phyloP scores from a whole-genome alignment of 2,797 vertebrate species.

The Enoplosus armatus region DNA sequence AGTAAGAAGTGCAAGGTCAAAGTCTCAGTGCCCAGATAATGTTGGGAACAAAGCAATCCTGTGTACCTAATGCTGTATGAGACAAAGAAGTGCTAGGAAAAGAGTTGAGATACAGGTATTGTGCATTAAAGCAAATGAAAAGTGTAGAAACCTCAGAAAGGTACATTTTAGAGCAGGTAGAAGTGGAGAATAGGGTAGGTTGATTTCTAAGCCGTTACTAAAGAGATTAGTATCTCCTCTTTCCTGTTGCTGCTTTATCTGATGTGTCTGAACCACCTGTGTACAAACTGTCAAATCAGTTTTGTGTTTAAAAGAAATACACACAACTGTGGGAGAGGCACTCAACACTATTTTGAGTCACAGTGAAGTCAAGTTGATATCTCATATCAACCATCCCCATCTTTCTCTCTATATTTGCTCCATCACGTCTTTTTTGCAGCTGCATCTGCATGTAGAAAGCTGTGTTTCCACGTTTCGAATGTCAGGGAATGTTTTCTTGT shows the following conservation, averaged over 20 bases:
- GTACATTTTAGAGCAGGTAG: neutral
- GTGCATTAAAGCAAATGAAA: neutral
- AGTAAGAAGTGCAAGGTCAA: slow-evolving; percentile 25
- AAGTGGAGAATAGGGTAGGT: neutral
- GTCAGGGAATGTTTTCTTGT: slow-evolving; percentile 21
- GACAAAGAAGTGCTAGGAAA: neutral
- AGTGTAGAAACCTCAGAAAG: neutral
- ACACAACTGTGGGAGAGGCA: neutral
- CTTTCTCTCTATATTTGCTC: neutral
- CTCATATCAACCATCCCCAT: neutral
- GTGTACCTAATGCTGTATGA: neutral
- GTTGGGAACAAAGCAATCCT: slow-evolving; percentile 10
- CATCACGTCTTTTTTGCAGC: neutral
- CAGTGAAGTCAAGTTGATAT: neutral
- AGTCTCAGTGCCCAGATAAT: slow-evolving; percentile 21
- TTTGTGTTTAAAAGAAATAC: neutral
- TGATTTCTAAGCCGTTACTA: neutral
- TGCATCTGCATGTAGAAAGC: neutral
- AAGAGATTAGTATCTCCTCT: no score
- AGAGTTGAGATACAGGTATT: neutral
- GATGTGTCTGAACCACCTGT: neutral
- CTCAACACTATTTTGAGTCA: neutral
- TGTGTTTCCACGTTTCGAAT: neutral
- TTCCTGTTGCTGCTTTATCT: neutral
- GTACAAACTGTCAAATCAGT: neutral